phyloP scores from a whole-genome alignment of 1,140 invertebrate species.

The Wiebesia pumilae region DNA sequence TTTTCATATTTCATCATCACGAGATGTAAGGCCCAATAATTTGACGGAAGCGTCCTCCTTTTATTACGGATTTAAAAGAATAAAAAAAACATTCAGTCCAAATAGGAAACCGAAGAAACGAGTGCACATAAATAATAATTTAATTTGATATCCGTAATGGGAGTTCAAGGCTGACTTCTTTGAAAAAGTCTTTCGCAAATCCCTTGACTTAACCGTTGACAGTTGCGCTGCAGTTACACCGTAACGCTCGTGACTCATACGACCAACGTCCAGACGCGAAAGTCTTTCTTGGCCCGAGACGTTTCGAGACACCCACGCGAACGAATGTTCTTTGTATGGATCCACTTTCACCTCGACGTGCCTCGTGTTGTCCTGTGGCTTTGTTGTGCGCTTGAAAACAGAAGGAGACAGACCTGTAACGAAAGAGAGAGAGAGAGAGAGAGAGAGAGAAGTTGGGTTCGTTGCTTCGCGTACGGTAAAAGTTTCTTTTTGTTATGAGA shows the following conservation, averaged over 20 bases:
- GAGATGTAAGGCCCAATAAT: not conserved
- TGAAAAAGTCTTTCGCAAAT: not conserved
- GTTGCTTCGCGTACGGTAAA: not conserved
- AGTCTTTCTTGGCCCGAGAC: not conserved
- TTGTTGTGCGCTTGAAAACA: not conserved
- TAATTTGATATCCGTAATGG: not conserved
- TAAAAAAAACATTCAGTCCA: not conserved
- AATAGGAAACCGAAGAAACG: not conserved
- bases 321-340: not conserved
- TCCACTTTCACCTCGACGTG: slow-evolving; percentile 14
- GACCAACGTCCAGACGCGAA: not conserved
- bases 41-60: not conserved
- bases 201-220: not conserved
- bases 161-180: not conserved
- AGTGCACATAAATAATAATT: not conserved
- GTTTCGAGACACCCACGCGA: slow-evolving; percentile 1
- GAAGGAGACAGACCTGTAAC: not conserved
- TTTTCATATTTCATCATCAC: not conserved
- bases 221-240: not conserved
- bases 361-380: not conserved
- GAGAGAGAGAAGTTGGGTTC: not conserved
- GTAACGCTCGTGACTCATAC: not conserved
- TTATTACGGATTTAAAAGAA: not conserved
- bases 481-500: not conserved
- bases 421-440: not conserved